These are phyloP conservation scores for Neoniphon sammara DNA, from an alignment of 2,797 vertebrate species.

Conservation along the genomic window DNA sequence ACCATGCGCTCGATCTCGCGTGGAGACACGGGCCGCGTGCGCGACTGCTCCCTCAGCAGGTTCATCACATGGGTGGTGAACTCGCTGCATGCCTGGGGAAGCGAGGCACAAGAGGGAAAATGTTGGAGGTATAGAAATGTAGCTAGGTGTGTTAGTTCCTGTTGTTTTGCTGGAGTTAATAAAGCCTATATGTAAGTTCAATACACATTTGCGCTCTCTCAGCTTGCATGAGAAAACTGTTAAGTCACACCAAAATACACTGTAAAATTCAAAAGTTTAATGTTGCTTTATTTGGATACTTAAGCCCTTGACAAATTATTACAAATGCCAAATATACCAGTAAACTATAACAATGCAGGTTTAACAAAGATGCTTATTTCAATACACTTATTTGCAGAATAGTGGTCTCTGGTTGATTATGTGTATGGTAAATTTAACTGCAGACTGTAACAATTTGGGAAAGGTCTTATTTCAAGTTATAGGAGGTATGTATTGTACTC, in stretches of 20 bases:
- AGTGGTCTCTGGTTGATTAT: background rate
- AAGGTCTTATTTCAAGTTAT: background rate
- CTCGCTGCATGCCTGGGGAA: conserved; percentile 89
- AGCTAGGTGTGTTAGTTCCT: background rate
- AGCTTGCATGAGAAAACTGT: background rate
- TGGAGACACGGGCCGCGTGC: conserved; percentile 90
- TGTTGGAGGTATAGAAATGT: conserved; percentile 3
- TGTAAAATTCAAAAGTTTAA: background rate
- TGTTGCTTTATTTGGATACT: background rate
- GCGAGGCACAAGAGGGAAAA: background rate
- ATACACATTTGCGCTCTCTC: background rate
- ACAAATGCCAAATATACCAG: too few relatives aligned
- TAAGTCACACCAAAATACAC: background rate
- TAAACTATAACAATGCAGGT: too few relatives aligned
- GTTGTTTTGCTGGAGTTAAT: background rate
- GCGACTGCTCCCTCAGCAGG: conserved; percentile 92
- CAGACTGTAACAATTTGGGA: background rate
- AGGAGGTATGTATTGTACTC: background rate
- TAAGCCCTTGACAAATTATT: background rate
- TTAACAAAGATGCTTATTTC: background rate
- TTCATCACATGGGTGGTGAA: conserved; percentile 97
- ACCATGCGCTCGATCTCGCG: conserved; percentile 96
- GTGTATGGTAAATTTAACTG: background rate
- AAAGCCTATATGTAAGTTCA: background rate
- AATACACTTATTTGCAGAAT: background rate